phyloP scores from a whole-genome alignment of 2,113 vertebrate genomes.

The Peromyscus polionotus region DNA sequence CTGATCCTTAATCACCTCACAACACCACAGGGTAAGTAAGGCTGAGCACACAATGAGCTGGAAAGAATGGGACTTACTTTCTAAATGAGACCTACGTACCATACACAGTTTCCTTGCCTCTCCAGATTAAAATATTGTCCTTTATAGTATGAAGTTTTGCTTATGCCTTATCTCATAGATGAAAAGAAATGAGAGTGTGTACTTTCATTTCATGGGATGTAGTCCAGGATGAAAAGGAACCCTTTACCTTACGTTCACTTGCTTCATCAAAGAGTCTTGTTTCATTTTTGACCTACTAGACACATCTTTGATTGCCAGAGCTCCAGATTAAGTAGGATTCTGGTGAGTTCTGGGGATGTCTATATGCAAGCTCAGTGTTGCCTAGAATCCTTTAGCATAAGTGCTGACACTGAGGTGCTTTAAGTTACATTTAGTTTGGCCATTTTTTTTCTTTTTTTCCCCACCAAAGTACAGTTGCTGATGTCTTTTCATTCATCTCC shows the following conservation, averaged over 20 bases:
- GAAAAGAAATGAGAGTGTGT: not conserved
- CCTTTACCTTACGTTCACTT: conserved; percentile 31
- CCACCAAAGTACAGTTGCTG: not conserved
- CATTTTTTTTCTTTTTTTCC: not conserved
- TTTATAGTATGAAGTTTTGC: not conserved
- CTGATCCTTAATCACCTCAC: conserved; percentile 46
- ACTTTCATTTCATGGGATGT: not conserved
- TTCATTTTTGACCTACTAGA: not conserved
- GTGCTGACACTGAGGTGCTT: not conserved
- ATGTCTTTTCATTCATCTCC: not conserved
- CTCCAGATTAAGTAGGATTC: conserved; percentile 3
- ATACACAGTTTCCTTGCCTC: not conserved
- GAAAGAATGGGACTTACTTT: not conserved
- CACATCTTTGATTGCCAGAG: not conserved
- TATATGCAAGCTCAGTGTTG: not conserved
- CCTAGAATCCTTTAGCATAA: not conserved
- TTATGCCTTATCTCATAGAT: not conserved
- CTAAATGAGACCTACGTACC: not conserved
- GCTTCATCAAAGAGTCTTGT: not conserved
- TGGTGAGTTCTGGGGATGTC: not conserved
- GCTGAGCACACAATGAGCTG: not conserved
- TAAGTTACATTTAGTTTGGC: not conserved
- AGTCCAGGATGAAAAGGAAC: not conserved
- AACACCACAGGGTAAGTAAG: not conserved
- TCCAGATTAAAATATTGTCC: conserved; percentile 28